Base-by-base conservation (phyloP, 2,888 invertebrate species). In the Lasioglossum figueresi region DNA sequence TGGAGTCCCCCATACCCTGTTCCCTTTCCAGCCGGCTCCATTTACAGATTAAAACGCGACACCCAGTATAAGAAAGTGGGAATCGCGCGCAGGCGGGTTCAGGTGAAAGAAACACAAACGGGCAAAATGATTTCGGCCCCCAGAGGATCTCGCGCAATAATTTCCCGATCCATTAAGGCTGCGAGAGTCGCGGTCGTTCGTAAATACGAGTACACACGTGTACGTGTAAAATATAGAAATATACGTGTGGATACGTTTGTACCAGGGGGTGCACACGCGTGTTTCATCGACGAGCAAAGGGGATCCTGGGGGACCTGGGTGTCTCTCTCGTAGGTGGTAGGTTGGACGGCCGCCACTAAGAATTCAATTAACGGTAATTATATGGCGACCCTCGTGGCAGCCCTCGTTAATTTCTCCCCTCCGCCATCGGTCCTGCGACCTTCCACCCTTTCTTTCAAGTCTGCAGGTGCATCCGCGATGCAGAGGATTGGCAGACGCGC, bases 301-400 rank as follows among this genome's bases (percentile, higher is more conserved):
- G 82, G 82, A 87, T 81, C 87, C 84, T 79, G 66, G 78, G 85
- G 82, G 70, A 77, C 79, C 59, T 6, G 37, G 19, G 76, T 73
- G 76, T 77, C 84, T 80, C 81, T 77, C 87, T 82, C 81, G 87
- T 84, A 87, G 90, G 85, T 82, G 88, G 88, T 76, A 82, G 83
- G 88, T 93, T 93, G 93, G 93, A 92, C 92, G 89, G 83, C 72
- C 88, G 91, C 92, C 93, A 93, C 92, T 90, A 91, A 93, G 93
- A 92, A 93, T 94, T 93, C 93, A 94, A 94, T 94, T 94, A 94
- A 93, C 92, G 91, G 91, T 93, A 94, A 94, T 94, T 94, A 93
- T 91, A 93, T 89, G 89, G 89, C 92, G 89, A 90, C 88, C 89
- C 73, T 52, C 73, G 34, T 73, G 73, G 73, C 85, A 85, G 74